Evolutionary conservation across 2,888 invertebrate species (phyloP).

Genomic region (Agrotis ipsilon): DNA sequence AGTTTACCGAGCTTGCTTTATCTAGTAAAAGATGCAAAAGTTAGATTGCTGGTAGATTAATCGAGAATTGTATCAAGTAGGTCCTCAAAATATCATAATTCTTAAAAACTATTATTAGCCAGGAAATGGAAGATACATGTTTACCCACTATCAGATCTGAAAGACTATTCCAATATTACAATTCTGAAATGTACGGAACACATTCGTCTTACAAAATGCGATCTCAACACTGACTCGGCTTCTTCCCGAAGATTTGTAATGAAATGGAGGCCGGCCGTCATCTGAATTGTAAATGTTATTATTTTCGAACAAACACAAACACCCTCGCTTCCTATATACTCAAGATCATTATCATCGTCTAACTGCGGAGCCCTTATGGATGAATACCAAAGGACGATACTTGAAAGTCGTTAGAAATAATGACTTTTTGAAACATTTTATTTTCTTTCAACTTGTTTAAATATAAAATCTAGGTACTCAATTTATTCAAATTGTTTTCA

Average conservation of each 20-base stretch:
- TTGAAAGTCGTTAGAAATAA: constrained; percentile 12
- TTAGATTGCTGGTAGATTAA: too few species aligned
- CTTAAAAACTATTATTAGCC: too few species aligned
- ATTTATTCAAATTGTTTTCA: too few species aligned
- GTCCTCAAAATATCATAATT: too few species aligned
- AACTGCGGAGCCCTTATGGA: constrained; percentile 19
- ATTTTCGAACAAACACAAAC: constrained; percentile 65
- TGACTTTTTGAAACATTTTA: neutral
- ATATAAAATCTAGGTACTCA: too few species aligned
- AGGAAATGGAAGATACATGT: too few species aligned
- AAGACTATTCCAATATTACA: too few species aligned
- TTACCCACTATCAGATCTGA: too few species aligned
- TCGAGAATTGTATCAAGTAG: too few species aligned
- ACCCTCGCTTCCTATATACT: neutral
- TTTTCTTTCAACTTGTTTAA: neutral
- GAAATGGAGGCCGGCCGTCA: constrained; percentile 71
- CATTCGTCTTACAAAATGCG: constrained; percentile 4
- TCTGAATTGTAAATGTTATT: constrained; percentile 80
- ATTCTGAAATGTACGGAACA: too few species aligned
- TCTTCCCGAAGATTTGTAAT: constrained; percentile 65
- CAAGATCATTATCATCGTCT: constrained; percentile 20
- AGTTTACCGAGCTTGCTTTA: too few species aligned
- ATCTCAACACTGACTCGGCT: constrained; percentile 23
- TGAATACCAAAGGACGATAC: neutral
- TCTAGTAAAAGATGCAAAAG: too few species aligned